Conservation (phyloP, 2,113 vertebrate species). For the Martes martes region DNA sequence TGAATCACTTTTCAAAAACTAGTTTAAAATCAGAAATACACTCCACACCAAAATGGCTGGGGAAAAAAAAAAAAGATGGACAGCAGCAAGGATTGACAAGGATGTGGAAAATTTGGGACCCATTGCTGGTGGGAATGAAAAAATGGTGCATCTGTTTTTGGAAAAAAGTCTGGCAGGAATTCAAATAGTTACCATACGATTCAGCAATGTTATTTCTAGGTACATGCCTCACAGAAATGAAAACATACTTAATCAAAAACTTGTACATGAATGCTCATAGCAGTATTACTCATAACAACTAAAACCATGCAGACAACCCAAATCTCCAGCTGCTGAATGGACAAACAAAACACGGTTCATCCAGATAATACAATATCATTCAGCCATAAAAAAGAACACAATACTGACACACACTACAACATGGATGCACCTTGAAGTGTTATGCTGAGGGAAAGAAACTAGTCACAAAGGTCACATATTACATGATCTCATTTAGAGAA, state of each 20-base stretch:
- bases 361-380: neutral
- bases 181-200: neutral
- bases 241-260: neutral
- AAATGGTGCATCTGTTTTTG: neutral
- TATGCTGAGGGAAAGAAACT: neutral
- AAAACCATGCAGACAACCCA: neutral
- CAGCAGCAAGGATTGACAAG: neutral
- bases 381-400: neutral
- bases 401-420: neutral
- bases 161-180: neutral
- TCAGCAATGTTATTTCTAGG: neutral
- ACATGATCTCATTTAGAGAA: neutral
- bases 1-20: neutral
- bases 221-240: neutral
- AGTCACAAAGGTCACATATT: neutral
- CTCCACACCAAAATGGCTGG: neutral
- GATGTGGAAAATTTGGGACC: neutral
- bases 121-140: neutral
- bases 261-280: neutral
- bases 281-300: neutral
- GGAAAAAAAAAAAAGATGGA: neutral
- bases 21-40: neutral
- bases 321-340: neutral
- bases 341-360: neutral
- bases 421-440: neutral